These are phyloP conservation scores for Scylla paramamosain DNA, from an alignment of 1,140 invertebrate genomes.

Conservation along the genomic window DNA sequence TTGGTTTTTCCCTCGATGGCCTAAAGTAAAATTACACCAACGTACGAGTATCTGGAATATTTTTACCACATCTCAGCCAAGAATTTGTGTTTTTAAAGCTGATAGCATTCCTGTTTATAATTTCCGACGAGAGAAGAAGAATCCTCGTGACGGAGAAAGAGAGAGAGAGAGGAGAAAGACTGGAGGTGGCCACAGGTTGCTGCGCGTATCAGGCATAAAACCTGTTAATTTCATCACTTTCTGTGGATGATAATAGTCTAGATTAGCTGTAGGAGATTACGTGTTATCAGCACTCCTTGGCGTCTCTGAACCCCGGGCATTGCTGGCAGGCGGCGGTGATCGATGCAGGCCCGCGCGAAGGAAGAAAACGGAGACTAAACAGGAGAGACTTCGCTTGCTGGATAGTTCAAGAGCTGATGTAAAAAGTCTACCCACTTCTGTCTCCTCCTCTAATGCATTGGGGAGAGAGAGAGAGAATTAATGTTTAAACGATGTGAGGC, in stretches of 20 bases:
- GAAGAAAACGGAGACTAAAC: neutral
- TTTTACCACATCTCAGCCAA: neutral
- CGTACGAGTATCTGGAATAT: neutral
- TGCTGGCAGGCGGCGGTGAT: neutral
- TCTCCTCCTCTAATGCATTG: too few species aligned
- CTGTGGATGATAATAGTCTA: neutral
- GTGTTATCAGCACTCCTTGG: neutral
- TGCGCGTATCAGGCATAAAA: neutral
- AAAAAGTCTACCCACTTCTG: too few species aligned
- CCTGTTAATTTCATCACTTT: neutral
- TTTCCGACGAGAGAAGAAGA: neutral
- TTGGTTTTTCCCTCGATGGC: neutral
- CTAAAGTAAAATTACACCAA: neutral
- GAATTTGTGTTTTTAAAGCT: constrained; percentile 16
- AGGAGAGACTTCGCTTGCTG: neutral
- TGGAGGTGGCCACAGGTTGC: neutral
- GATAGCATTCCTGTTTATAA: neutral
- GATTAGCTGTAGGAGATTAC: constrained; percentile 30
- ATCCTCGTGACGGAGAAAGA: too few species aligned
- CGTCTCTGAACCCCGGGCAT: constrained; percentile 3
- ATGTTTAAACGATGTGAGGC: neutral
- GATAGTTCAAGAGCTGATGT: too few species aligned
- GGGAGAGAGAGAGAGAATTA: neutral
- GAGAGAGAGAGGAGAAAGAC: neutral
- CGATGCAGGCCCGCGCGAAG: neutral